phyloP scores from a whole-genome alignment of 2,888 invertebrate genomes.

The Thera obeliscata region DNA sequence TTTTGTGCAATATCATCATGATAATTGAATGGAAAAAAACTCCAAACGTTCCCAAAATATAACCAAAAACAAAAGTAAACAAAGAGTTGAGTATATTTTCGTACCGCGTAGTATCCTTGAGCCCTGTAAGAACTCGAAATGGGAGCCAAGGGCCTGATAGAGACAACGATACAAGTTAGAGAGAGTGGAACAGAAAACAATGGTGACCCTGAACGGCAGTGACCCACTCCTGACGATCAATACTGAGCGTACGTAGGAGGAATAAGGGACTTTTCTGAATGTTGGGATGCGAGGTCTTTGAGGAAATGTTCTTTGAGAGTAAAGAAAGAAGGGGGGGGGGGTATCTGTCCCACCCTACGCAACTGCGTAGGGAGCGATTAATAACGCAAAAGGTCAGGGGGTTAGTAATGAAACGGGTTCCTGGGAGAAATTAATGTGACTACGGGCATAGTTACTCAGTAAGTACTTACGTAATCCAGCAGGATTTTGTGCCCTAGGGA shows the following conservation, averaged over 20 bases:
- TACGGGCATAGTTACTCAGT: too few relatives aligned
- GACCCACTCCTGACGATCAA: conserved; percentile 62
- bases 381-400: conserved; percentile 20
- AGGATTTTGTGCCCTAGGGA: conserved; percentile 7
- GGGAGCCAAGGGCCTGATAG: conserved; percentile 54
- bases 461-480: conserved; percentile 9
- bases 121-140: conserved; percentile 46
- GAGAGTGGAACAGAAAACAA: conserved; percentile 60
- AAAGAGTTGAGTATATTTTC: conserved; percentile 21
- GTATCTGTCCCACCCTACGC: not conserved
- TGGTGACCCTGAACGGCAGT: conserved; percentile 67
- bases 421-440: not conserved
- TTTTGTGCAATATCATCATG: not conserved
- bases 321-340: not conserved
- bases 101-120: conserved; percentile 38
- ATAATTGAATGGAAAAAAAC: not conserved
- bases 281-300: conserved; percentile 2
- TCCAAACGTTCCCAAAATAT: not conserved
- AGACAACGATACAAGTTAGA: conserved; percentile 45
- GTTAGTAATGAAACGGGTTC: not conserved
- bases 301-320: conserved; percentile 6
- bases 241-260: conserved; percentile 42
- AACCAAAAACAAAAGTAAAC: conserved; percentile 16
- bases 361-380: conserved; percentile 1
- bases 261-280: conserved; percentile 23